Base-by-base conservation (phyloP, 2,888 invertebrate species). In the Oligia latruncula region DNA sequence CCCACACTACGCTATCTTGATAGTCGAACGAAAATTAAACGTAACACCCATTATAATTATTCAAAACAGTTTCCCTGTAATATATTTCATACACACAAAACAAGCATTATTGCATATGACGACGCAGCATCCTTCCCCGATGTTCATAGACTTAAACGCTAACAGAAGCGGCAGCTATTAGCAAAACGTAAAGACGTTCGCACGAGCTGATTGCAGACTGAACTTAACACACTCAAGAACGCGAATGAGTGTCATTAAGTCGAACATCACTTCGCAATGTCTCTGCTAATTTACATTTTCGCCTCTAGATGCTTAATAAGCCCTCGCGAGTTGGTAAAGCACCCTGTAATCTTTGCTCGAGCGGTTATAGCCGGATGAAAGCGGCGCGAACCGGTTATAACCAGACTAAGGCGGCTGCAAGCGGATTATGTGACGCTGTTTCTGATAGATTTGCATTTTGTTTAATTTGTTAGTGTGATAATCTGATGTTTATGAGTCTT, bases 271-370 rank as follows among this genome's bases (percentile, higher is more conserved):
- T 89, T 88, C 83, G 90, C 91, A 92, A 92, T 92, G 93, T 91
- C 91, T 88, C 76, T 88, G 89, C 90, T 90, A 92, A 94, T 93
- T 93, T 93, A 90, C 93, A 94, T 94, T 93, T 92, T 89, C 89
- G 90, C 82, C 80, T 89, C 88, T 87, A 90, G 86, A 86, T 86
- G 90, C 89, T 94, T 93, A 94, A 93, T 94, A 93, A 93, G 91
- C 90, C 88, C 89, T 87, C 84, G 85, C 88, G 88, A 91, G 87
- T 90, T 89, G 87, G 87, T 88, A 80, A 87, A 89, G 90, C 88
- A 87, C 91, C 89, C 91, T 93, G 92, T 93, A 93, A 93, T 93
- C 92, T 90, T 88, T 87, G 85, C 85, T 78, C 71, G 73, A 87
- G 90, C 87, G 85, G 89, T 85, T 90, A 83, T 87, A 87, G 79